Evolutionary conservation across 2,113 vertebrate genomes (phyloP).

Genomic region (Rhabdomys dilectus): DNA sequence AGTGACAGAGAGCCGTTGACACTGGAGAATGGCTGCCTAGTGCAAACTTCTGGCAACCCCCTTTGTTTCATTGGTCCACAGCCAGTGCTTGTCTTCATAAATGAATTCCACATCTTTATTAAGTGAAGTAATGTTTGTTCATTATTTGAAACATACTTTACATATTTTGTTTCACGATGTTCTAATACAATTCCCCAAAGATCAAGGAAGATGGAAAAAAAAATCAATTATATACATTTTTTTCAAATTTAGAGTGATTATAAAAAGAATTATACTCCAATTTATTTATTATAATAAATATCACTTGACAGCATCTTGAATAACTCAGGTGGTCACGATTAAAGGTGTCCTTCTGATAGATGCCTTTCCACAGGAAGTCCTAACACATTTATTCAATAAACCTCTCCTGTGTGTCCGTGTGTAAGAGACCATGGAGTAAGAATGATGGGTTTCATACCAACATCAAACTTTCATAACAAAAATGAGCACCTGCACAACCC

Average conservation of each 20-base stretch:
- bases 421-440: constrained; percentile 46
- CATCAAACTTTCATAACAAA: constrained; percentile 63
- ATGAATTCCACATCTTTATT: constrained; percentile 91
- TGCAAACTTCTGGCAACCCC: constrained; percentile 88
- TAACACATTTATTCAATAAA: constrained; percentile 21
- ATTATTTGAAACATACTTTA: constrained; percentile 90
- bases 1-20: constrained; percentile 71
- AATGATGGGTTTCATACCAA: constrained; percentile 51
- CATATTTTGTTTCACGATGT: constrained; percentile 89
- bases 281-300: constrained; percentile 63
- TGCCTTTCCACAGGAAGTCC: constrained; percentile 52
- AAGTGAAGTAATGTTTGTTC: constrained; percentile 87
- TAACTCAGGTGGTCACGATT: constrained; percentile 56
- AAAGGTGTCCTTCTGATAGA: constrained; percentile 48
- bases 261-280: constrained; percentile 77
- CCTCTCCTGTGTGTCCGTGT: background rate
- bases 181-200: constrained; percentile 85
- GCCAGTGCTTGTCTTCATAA: constrained; percentile 89
- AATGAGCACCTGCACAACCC: background rate
- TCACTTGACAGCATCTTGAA: constrained; percentile 64
- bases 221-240: constrained; percentile 84
- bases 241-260: constrained; percentile 81
- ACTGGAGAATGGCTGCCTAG: constrained; percentile 72
- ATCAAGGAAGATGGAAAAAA: constrained; percentile 83
- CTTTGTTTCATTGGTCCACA: constrained; percentile 84